phyloP scores from a whole-genome alignment of 2,113 vertebrate species.

The Phodopus roborovskii region DNA sequence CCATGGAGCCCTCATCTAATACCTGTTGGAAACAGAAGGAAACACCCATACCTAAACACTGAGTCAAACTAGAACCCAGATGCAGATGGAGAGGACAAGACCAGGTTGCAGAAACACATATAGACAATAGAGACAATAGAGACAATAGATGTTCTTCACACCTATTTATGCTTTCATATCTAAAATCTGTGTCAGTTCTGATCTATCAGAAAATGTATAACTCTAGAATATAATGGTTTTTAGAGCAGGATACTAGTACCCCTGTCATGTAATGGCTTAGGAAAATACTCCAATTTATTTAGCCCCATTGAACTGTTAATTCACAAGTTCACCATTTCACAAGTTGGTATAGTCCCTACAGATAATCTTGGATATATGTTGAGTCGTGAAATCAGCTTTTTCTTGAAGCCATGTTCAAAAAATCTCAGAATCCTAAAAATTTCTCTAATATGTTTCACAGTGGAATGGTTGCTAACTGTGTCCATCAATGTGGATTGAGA shows the following conservation, averaged over 20 bases:
- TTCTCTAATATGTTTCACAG: neutral
- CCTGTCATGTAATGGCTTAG: neutral
- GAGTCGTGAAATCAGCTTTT: slow-evolving; percentile 4
- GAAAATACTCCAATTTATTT: neutral
- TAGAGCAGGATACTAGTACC: too few relatives aligned
- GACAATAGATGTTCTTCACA: neutral
- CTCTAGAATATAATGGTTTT: too few relatives aligned
- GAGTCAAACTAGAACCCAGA: too few relatives aligned
- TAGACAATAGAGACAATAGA: too few relatives aligned
- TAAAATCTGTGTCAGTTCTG: neutral
- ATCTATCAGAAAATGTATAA: neutral
- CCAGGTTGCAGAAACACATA: too few relatives aligned
- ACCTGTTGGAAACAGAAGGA: too few relatives aligned
- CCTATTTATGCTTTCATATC: neutral
- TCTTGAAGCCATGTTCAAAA: neutral
- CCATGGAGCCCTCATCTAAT: too few relatives aligned
- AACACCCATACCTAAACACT: too few relatives aligned
- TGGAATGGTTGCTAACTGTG: neutral
- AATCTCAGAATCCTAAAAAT: slow-evolving; percentile 17
- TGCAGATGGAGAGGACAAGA: too few relatives aligned
- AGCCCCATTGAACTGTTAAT: neutral
- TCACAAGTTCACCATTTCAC: too few relatives aligned
- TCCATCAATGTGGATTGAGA: neutral
- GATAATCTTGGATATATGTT: neutral
- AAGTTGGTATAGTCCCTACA: neutral